phyloP scores from a whole-genome alignment of 2,797 vertebrate genomes.

The Prionace glauca region DNA sequence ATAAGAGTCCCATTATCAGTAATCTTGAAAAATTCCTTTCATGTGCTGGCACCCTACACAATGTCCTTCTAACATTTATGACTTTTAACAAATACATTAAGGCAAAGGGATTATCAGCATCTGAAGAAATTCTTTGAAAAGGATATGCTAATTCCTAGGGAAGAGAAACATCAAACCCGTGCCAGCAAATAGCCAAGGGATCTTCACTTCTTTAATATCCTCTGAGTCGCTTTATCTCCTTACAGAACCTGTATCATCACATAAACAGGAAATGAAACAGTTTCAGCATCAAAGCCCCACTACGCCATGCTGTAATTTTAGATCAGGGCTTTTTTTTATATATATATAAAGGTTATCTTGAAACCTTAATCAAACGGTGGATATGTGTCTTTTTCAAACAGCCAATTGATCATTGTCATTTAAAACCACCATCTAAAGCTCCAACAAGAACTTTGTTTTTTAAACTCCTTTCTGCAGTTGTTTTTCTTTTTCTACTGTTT shows the following conservation, averaged over 20 bases:
- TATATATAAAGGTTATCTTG: constrained; percentile 88
- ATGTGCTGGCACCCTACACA: constrained; percentile 81
- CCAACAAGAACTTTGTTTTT: constrained; percentile 56
- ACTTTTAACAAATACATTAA: constrained; percentile 83
- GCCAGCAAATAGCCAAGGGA: constrained; percentile 89
- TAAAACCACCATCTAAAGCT: constrained; percentile 79
- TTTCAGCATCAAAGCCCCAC: constrained; percentile 73
- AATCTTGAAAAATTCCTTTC: constrained; percentile 80
- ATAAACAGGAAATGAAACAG: constrained; percentile 84
- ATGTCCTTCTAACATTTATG: constrained; percentile 78
- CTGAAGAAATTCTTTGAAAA: constrained; percentile 77
- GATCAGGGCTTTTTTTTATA: constrained; percentile 57
- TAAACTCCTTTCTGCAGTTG: not conserved
- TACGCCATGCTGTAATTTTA: constrained; percentile 76
- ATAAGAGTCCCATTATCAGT: constrained; percentile 66
- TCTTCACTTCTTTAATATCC: constrained; percentile 90
- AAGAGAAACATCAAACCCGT: constrained; percentile 94
- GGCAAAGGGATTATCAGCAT: constrained; percentile 81
- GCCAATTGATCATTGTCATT: constrained; percentile 78
- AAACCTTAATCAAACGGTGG: constrained; percentile 80
- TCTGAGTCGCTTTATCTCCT: constrained; percentile 92
- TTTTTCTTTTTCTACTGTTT: not conserved
- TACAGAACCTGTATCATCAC: constrained; percentile 76
- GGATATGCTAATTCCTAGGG: constrained; percentile 93
- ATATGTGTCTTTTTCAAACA: constrained; percentile 64